Evolutionary conservation across 30 jellyfish, hydroid and myxozoan genomes (phyloP).

Genomic region (Chrysaora quinquecirrha): DNA sequence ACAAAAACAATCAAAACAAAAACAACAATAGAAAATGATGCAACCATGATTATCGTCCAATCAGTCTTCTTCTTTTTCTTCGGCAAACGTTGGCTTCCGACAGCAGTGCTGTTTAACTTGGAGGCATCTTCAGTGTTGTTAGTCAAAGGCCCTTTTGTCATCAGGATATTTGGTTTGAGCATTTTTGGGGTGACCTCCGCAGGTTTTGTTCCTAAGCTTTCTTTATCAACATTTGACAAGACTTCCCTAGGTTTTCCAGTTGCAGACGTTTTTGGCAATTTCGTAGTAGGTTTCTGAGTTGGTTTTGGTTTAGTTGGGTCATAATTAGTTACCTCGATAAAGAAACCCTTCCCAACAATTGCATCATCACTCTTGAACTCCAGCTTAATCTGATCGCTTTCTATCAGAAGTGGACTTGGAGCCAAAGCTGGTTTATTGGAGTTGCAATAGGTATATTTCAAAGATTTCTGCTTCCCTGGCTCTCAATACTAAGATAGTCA

Average conservation of each 20-base stretch:
- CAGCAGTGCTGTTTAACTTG: neutral
- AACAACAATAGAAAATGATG: constrained; percentile 70
- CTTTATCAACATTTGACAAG: neutral
- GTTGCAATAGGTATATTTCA: constrained; percentile 43
- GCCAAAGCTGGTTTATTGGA: constrained; percentile 34
- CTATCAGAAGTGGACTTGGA: neutral
- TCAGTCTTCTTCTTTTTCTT: constrained; percentile 34
- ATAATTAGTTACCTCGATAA: constrained; percentile 29
- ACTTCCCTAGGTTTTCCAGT: neutral
- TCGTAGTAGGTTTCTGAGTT: neutral
- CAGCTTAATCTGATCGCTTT: neutral
- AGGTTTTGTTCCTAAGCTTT: neutral
- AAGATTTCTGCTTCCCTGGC: neutral
- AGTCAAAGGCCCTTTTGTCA: neutral
- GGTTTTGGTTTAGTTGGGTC: constrained; percentile 45
- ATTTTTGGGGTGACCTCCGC: neutral
- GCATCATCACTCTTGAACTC: constrained; percentile 71
- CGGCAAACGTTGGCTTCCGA: neutral
- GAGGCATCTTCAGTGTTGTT: neutral
- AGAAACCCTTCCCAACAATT: constrained; percentile 62
- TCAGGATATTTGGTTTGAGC: neutral
- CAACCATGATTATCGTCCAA: constrained; percentile 78
- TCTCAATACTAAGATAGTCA: constrained; percentile 29
- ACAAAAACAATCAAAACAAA: constrained; percentile 53
- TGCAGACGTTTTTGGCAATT: neutral